phyloP scores from a whole-genome alignment of 1,140 invertebrate genomes.

The Camponotus pennsylvanicus region DNA sequence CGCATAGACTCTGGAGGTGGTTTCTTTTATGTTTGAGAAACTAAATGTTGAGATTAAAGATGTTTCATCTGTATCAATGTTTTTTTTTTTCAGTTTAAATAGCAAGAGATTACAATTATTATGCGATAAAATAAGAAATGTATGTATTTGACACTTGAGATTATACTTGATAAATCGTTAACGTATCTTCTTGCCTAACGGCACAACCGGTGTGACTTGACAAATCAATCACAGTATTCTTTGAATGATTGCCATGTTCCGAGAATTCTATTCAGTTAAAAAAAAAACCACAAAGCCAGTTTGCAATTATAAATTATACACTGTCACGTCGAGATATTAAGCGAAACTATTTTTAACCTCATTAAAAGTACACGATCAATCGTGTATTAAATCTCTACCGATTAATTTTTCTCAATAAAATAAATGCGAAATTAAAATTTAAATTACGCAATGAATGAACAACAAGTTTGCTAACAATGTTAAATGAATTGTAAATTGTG shows the following conservation, averaged over 20 bases:
- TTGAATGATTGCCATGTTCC: background rate
- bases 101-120: background rate
- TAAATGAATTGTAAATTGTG: background rate
- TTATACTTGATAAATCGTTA: background rate
- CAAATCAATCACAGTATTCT: background rate
- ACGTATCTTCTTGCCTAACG: background rate
- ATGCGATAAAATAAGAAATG: background rate
- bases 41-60: background rate
- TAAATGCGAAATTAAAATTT: background rate
- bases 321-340: background rate
- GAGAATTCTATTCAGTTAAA: background rate
- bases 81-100: background rate
- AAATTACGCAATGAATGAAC: background rate
- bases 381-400: background rate
- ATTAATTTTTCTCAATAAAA: background rate
- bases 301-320: conserved; percentile 1
- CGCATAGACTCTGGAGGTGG: background rate
- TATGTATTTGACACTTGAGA: background rate
- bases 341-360: background rate
- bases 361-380: background rate
- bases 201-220: background rate
- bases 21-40: background rate
- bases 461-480: background rate
- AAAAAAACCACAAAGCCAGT: background rate
- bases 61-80: background rate